These are phyloP conservation scores for Dryococelus australis DNA, from an alignment of 2,888 invertebrate species.

Conservation along the genomic window DNA sequence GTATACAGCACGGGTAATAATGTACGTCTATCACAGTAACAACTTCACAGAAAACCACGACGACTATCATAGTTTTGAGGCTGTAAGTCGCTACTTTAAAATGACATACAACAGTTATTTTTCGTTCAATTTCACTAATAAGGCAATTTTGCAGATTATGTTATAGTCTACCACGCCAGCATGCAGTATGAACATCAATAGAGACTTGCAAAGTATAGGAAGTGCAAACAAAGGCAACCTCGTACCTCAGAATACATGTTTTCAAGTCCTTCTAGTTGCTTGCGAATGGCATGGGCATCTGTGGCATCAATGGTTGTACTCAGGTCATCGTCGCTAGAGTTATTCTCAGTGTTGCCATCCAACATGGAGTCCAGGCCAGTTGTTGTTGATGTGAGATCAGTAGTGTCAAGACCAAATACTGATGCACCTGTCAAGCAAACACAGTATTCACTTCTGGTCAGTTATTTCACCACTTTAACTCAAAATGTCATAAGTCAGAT, in stretches of 20 bases:
- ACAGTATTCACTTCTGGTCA: not conserved
- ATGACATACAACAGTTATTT: no score
- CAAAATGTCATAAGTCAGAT: conserved; percentile 45
- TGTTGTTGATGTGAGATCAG: conserved; percentile 80
- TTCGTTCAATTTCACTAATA: no score
- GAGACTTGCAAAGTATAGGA: no score
- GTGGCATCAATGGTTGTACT: conserved; percentile 66
- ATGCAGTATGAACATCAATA: no score
- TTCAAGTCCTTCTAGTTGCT: conserved; percentile 83
- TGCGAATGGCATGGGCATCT: conserved; percentile 79
- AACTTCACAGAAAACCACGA: no score
- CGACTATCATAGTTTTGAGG: no score
- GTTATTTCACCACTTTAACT: not conserved
- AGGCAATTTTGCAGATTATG: no score
- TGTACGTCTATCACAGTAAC: no score
- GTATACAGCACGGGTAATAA: no score
- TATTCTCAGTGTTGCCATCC: conserved; percentile 65
- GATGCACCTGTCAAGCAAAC: conserved; percentile 31
- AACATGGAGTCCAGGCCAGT: conserved; percentile 80
- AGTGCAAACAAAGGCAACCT: no score
- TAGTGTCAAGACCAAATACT: conserved; percentile 77
- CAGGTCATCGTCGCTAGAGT: conserved; percentile 71
- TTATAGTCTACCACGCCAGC: no score
- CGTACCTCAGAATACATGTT: conserved; percentile 85
- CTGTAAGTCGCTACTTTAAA: no score